Conservation (phyloP, 2,113 vertebrate species). For the Dissostichus mawsoni region DNA sequence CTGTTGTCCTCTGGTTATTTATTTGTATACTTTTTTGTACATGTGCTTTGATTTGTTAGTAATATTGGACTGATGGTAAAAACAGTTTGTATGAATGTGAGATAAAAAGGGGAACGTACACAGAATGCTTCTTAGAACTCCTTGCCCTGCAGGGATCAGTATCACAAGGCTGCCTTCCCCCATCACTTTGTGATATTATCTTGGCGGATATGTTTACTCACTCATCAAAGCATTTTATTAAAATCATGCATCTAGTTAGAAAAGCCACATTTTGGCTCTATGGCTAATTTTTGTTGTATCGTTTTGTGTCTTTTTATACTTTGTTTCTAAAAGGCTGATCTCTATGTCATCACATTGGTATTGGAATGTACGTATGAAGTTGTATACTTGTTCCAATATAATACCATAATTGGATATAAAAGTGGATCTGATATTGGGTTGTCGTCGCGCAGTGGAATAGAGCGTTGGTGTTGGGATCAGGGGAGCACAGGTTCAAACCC, state of each 20-base stretch:
- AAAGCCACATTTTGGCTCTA: not conserved
- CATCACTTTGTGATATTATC: not conserved
- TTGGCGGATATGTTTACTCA: not conserved
- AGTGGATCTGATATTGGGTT: too few species aligned
- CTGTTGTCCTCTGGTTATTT: slow-evolving; percentile 18
- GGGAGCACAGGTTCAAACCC: too few species aligned
- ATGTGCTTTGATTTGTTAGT: not conserved
- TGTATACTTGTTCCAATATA: too few species aligned
- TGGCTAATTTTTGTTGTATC: not conserved
- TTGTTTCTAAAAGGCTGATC: too few species aligned
- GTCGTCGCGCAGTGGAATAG: too few species aligned
- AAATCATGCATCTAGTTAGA: slow-evolving; percentile 20
- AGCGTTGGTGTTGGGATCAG: too few species aligned
- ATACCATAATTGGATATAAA: too few species aligned
- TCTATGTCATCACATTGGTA: too few species aligned
- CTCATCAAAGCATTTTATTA: slow-evolving; percentile 29
- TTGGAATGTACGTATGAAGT: too few species aligned
- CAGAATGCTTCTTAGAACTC: not conserved
- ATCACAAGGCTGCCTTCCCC: too few species aligned
- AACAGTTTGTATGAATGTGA: not conserved
- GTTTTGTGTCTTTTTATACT: too few species aligned
- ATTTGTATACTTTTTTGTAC: not conserved
- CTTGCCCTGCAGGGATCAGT: not conserved
- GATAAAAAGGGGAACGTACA: not conserved
- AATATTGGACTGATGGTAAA: not conserved